Evolutionary conservation across 2,797 vertebrate species (phyloP).

Genomic region (Phataginus tetradactyla): DNA sequence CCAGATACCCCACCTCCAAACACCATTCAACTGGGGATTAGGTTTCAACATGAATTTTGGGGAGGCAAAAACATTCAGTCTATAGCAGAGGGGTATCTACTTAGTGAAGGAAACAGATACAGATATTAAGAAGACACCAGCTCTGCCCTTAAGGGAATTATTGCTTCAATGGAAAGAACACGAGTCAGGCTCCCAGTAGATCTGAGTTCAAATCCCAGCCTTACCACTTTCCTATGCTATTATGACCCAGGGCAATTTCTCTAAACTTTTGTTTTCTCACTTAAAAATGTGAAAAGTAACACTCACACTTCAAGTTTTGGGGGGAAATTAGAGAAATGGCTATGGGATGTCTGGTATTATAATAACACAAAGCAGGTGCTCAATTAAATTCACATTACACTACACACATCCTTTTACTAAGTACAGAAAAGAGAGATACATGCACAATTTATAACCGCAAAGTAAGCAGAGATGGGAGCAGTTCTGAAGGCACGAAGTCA

Average conservation of each 20-base stretch:
- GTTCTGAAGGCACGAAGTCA: fast-evolving
- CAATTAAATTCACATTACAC: not conserved
- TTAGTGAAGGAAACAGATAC: not conserved
- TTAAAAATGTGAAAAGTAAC: not conserved
- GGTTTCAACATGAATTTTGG: not conserved
- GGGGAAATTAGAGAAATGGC: not conserved
- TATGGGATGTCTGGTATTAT: not conserved
- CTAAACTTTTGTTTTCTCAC: not conserved
- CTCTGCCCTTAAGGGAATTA: not conserved
- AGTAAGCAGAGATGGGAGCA: not conserved
- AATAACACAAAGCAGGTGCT: not conserved
- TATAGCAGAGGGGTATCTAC: not conserved
- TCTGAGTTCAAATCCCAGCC: not conserved
- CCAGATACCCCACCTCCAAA: not conserved
- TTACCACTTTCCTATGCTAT: not conserved
- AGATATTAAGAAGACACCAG: not conserved
- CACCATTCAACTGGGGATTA: not conserved
- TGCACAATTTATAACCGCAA: not conserved
- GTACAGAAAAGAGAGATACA: no score
- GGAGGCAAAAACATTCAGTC: not conserved
- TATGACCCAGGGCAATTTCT: not conserved
- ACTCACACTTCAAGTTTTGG: not conserved
- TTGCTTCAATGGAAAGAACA: not conserved
- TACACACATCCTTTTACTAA: not conserved
- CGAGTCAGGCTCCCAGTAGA: not conserved